A percentile compares a stretch with the other conserved stretches of the same genome.
phyloP scores from a whole-genome alignment of 2,113 vertebrate species.

The Cavia aperea region DNA sequence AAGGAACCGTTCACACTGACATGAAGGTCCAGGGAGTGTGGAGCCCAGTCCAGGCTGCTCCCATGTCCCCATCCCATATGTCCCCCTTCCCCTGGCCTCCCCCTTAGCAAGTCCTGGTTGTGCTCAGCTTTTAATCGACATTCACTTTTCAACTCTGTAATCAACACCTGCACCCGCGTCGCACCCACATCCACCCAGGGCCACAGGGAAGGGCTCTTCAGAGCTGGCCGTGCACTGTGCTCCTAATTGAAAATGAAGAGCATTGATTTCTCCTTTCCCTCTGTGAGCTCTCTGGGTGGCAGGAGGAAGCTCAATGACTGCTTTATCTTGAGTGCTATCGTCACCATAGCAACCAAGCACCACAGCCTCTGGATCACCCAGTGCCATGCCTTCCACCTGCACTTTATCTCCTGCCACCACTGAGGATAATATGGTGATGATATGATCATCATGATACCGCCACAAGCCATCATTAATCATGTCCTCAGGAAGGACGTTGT shows the following conservation, averaged over 20 bases:
- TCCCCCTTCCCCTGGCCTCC: fast-evolving
- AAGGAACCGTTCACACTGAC: background rate
- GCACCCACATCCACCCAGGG: fast-evolving
- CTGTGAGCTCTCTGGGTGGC: background rate
- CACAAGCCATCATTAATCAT: fast-evolving
- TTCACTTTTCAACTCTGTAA: fast-evolving
- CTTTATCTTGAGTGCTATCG: background rate
- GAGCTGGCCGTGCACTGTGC: background rate
- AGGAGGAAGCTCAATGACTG: background rate
- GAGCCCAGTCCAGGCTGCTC: background rate
- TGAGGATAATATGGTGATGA: background rate
- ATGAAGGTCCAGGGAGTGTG: background rate
- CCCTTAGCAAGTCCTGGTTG: background rate
- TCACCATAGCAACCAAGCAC: slow-evolving; percentile 1
- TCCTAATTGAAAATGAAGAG: background rate
- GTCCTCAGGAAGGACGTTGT: too few species aligned
- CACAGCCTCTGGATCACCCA: background rate
- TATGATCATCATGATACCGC: fast-evolving
- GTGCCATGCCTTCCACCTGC: background rate
- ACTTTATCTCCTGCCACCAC: fast-evolving
- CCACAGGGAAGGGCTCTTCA: fast-evolving
- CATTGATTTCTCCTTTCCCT: background rate
- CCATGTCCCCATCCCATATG: fast-evolving
- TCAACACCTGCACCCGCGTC: fast-evolving
- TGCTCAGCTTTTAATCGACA: fast-evolving